These are phyloP conservation scores for Brachyhypopomus gauderio DNA, from an alignment of 2,113 vertebrate species.

Conservation along the genomic window DNA sequence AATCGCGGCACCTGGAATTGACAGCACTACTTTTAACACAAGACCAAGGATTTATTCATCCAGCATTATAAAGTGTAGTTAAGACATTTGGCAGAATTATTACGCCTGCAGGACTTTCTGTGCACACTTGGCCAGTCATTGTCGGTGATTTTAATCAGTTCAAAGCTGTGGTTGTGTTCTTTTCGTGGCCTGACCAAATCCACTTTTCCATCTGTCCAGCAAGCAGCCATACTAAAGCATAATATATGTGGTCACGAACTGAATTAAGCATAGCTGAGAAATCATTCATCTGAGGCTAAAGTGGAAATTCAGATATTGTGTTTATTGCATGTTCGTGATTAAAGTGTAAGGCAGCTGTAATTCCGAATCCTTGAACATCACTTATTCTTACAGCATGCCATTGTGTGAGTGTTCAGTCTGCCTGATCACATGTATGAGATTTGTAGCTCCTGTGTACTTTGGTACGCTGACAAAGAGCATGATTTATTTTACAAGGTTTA, in stretches of 20 bases:
- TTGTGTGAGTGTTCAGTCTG: background rate
- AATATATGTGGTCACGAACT: constrained; percentile 35
- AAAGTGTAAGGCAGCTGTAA: background rate
- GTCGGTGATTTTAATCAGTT: constrained; percentile 43
- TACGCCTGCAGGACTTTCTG: constrained; percentile 15
- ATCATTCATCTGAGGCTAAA: constrained; percentile 40
- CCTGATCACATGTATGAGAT: no score
- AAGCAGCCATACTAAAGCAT: constrained; percentile 24
- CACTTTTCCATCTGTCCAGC: constrained; percentile 14
- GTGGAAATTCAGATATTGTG: constrained; percentile 35
- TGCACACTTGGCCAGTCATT: constrained; percentile 34
- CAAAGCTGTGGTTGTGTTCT: constrained; percentile 33
- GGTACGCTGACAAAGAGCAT: background rate
- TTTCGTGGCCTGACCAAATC: background rate
- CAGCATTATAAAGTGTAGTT: constrained; percentile 19
- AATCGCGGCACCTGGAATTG: no score
- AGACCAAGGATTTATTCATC: constrained; percentile 26
- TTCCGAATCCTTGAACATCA: background rate
- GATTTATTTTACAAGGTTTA: background rate
- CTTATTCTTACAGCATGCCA: background rate
- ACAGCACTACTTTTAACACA: constrained; percentile 24
- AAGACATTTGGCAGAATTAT: constrained; percentile 39
- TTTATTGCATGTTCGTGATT: constrained; percentile 28
- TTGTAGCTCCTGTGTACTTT: no score
- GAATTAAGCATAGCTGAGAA: constrained; percentile 38